Base-by-base conservation (phyloP, 2,888 invertebrate species). In the Heliconius sara region DNA sequence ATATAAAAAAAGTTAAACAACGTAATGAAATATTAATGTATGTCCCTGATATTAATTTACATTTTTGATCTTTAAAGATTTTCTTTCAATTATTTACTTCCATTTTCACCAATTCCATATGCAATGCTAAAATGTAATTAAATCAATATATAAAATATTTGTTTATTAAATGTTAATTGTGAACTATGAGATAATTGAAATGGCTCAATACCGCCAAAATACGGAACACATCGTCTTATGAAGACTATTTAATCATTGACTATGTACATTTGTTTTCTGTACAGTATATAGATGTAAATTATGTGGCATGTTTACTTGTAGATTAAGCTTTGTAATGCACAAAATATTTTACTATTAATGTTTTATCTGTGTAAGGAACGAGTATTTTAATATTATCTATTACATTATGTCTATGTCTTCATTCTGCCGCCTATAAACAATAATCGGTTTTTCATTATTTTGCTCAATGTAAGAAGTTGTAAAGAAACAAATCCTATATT, bases 271-370 rank as follows among this genome's bases (percentile, higher is more conserved):
- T 86, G 85, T 89, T 89, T 88, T 85, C 86, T 89, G 91, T 91
- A 92, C 90, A 91, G 89, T 88, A 83, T 84, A 85, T 91, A 88
- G 86, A 85, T 89, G 86, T 91, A 89, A 87, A 89, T 90, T 90
- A 87, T 86, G 89, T 92, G 88, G 89, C 91, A 89, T 92, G 88
- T 89, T 89, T 89, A 87, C 87, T 88, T 92, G 89, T 91, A 89
- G 89, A 85, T 84, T 91, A 90, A 90, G 88, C 88, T 90, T 88
- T 86, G 86, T 86, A 85, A 89, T 91, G 92, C 92, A 92, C 92
- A 89, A 91, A 88, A 80, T 82, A 82, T 88, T 87, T 86, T 88
- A 82, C 75, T 80, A 79, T 79, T 57, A 76, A 80, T 78, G 77
- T 81, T 81, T 79, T 73, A 81, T 78, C 80, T 77, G 76, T 68